These are phyloP conservation scores for Carduelis carduelis DNA, from an alignment of 2,797 vertebrate genomes.

Conservation along the genomic window DNA sequence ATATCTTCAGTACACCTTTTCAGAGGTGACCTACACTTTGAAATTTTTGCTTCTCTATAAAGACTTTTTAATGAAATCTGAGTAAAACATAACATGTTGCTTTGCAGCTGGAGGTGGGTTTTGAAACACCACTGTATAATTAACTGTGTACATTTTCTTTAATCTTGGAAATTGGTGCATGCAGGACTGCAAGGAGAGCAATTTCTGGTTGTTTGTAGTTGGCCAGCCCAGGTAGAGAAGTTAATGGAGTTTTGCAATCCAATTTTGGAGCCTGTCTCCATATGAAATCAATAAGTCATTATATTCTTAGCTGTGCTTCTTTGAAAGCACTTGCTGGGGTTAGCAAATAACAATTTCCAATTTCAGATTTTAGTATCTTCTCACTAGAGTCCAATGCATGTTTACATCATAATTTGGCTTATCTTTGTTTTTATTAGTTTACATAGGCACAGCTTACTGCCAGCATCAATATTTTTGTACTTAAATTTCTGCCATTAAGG, in stretches of 20 bases:
- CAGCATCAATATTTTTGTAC: background rate
- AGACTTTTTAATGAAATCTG: background rate
- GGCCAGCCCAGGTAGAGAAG: conserved; percentile 60
- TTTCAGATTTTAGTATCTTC: background rate
- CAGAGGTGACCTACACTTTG: background rate
- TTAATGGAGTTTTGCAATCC: conserved; percentile 62
- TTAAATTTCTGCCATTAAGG: background rate
- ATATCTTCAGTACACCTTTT: background rate
- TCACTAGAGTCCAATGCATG: background rate
- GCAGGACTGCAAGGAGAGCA: conserved; percentile 11
- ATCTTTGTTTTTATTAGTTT: background rate
- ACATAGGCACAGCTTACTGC: background rate
- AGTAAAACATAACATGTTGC: background rate
- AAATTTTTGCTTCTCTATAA: background rate
- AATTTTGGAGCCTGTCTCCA: conserved; percentile 41
- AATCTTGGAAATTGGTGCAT: conserved; percentile 50
- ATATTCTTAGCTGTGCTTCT: background rate
- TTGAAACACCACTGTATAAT: background rate
- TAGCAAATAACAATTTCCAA: background rate
- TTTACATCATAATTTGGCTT: background rate
- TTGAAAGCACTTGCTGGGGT: background rate
- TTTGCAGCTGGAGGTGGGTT: background rate
- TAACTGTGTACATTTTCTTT: background rate
- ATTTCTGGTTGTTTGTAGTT: conserved; percentile 55
- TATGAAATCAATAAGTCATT: background rate